phyloP scores from a whole-genome alignment of 2,888 invertebrate genomes.

The Schizotus pectinicornis region DNA sequence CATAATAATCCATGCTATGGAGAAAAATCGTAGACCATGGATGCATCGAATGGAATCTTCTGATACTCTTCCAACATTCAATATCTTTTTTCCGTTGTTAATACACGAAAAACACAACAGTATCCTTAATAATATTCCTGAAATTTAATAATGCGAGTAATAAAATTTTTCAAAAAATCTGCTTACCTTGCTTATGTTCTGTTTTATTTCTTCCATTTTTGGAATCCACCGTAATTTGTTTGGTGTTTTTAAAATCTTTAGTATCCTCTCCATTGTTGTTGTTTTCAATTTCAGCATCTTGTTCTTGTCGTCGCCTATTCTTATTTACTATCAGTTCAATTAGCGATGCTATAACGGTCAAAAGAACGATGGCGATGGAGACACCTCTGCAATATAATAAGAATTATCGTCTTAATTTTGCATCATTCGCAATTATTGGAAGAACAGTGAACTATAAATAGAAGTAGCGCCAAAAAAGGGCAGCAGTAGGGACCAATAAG shows the following conservation, averaged over 20 bases:
- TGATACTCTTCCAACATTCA: slow-evolving; percentile 70
- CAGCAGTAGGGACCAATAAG: too few species aligned
- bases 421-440: neutral
- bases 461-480: too few species aligned
- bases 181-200: slow-evolving; percentile 16
- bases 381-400: slow-evolving; percentile 58
- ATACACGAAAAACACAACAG: slow-evolving; percentile 78
- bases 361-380: slow-evolving; percentile 58
- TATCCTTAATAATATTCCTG: slow-evolving; percentile 67
- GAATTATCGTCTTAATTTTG: neutral
- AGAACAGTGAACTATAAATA: too few species aligned
- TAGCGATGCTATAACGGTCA: slow-evolving; percentile 68
- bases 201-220: slow-evolving; percentile 14
- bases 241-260: slow-evolving; percentile 37
- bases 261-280: slow-evolving; percentile 43
- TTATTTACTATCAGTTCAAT: slow-evolving; percentile 65
- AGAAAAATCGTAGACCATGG: slow-evolving; percentile 79
- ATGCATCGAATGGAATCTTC: slow-evolving; percentile 76
- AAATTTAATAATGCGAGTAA: slow-evolving; percentile 36
- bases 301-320: slow-evolving; percentile 37
- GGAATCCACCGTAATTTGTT: slow-evolving; percentile 14
- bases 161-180: neutral
- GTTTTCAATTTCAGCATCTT: slow-evolving; percentile 43
- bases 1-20: slow-evolving; percentile 83
- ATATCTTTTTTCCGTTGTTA: slow-evolving; percentile 75